These are phyloP conservation scores for Corythornis leucogaster DNA, from an alignment of 2,797 vertebrate genomes.

Conservation along the genomic window DNA sequence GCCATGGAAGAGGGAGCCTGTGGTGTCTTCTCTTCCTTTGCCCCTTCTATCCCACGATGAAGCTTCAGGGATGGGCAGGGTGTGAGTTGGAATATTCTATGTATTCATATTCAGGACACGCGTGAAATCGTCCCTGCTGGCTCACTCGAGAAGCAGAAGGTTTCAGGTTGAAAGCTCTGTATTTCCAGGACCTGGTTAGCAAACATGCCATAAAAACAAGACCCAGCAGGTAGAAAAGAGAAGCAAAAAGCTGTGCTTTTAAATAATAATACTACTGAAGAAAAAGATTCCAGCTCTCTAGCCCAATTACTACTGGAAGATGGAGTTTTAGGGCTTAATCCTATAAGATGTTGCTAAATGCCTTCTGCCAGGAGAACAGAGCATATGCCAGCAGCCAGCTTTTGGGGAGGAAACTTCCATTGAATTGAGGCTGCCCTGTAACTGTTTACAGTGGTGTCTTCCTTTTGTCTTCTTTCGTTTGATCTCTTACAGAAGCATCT, in stretches of 20 bases:
- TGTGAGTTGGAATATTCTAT: neutral
- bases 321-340: slow-evolving; percentile 35
- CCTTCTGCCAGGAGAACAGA: slow-evolving; percentile 47
- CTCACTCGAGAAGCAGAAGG: neutral
- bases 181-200: neutral
- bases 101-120: rapidly evolving
- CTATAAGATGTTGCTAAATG: slow-evolving; percentile 1
- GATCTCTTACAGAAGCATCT: slow-evolving; percentile 65
- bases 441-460: slow-evolving; percentile 60
- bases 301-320: neutral
- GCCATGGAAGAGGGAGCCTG: neutral
- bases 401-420: slow-evolving; percentile 6
- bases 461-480: slow-evolving; percentile 61
- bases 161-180: neutral
- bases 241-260: neutral
- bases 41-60: rapidly evolving
- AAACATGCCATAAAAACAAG: neutral
- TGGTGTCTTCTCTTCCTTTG: neutral
- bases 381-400: neutral
- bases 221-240: neutral
- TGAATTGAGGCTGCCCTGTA: slow-evolving; percentile 26
- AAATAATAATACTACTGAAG: neutral
- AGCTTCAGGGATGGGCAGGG: neutral
- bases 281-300: neutral
- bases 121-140: rapidly evolving